Evolutionary conservation across 2,888 invertebrate genomes (phyloP), one percentile per base, ranked within the genome.

Genomic region (Eilema griseolum): DNA sequence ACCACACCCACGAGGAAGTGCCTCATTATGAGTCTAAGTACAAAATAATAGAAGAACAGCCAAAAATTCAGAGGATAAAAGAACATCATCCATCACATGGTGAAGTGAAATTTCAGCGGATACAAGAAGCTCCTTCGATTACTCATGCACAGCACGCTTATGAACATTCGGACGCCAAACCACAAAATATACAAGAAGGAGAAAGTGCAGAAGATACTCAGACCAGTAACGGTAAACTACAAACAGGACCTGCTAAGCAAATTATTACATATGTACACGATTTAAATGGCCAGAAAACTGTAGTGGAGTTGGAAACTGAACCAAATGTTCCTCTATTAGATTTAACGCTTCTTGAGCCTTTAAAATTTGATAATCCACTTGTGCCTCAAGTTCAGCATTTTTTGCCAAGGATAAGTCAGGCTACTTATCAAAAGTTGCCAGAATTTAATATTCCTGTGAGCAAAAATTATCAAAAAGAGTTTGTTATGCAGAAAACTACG

Each of bases 301-400:
- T 91, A 16, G 86, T 93, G 26, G 89, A 91, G 72, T 80, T 94
- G 64, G 86, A 91, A 66, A 92, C 92, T 3, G 89, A 92, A 70
- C 93, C 93, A 4, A 85, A 89, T 8, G 64, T 95, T 8, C 94
- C 93, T 59, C 82, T 94, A 2, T 75, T 95, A 64, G 93, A 95
- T 70, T 85, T 95, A 37, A 93, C 88, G 73, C 90, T 95, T 63
- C 85, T 94, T 56, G 93, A 95, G 76, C 95, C 95, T 7, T 83
- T 95, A 72, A 92, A 90, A 11, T 95, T 95, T 77, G 90, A 86
- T 4, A 95, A 95, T 78, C 94, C 95, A 7, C 80, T 95, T 37
- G 95, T 95, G 23, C 93, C 95, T 14, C 95, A 95, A 90, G 89
- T 94, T 57, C 95, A 95, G 84, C 95, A 95, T 78, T 95, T 89